Conservation (phyloP, 2,113 vertebrate species). For the Vombatus ursinus region DNA sequence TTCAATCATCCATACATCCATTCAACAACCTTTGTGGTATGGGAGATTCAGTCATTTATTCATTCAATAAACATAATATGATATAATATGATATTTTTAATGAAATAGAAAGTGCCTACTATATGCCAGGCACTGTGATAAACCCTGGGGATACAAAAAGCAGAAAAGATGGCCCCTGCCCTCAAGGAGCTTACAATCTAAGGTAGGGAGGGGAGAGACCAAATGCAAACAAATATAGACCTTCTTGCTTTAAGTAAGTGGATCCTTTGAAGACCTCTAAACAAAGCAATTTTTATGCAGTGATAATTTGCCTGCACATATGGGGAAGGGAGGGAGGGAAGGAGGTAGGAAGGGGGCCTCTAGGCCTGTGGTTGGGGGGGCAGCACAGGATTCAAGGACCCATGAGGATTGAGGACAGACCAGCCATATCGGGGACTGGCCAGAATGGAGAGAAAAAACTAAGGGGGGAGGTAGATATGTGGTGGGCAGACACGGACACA, state of each 20-base stretch:
- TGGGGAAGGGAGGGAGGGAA: background rate
- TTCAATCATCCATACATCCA: background rate
- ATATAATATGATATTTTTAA: background rate
- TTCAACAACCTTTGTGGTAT: background rate
- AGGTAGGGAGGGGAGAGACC: background rate
- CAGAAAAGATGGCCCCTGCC: background rate
- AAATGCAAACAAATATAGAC: background rate
- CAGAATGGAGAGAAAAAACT: background rate
- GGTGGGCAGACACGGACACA: background rate
- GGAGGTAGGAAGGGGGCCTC: background rate
- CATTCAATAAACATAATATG: background rate
- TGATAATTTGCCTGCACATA: too few relatives aligned
- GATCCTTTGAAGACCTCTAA: background rate
- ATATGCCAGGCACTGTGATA: too few relatives aligned
- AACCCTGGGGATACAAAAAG: background rate
- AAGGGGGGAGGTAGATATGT: background rate
- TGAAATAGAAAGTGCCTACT: background rate
- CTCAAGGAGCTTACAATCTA: background rate
- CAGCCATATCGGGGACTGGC: background rate
- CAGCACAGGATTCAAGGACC: background rate
- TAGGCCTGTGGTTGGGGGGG: background rate
- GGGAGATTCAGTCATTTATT: background rate
- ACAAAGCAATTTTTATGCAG: too few relatives aligned
- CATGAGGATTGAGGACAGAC: background rate
- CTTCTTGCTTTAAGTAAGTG: background rate